Percentiles rank a stretch among this genome's conserved stretches.
Evolutionary conservation across 2,113 vertebrate genomes (phyloP).

Genomic region (Anser brachyrhynchus): DNA sequence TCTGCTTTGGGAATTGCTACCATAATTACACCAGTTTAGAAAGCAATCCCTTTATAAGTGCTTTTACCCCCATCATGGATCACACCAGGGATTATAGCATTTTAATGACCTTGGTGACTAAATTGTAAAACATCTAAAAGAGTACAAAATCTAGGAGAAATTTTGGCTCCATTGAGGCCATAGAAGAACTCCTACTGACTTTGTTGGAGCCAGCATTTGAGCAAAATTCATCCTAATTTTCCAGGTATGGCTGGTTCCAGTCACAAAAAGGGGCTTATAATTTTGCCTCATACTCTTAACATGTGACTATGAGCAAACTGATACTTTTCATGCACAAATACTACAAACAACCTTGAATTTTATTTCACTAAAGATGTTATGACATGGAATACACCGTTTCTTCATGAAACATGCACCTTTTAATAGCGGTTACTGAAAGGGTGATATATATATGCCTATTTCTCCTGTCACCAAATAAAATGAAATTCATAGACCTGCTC

Average conservation of each 20-base stretch:
- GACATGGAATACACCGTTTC: neutral
- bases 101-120: conserved; percentile 39
- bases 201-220: neutral
- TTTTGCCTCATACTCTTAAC: neutral
- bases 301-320: neutral
- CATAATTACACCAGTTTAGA: conserved; percentile 46
- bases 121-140: neutral
- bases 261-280: neutral
- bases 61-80: conserved; percentile 11
- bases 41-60: conserved; percentile 57
- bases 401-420: conserved; percentile 18
- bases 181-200: neutral
- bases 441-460: conserved; percentile 15
- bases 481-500: conserved; percentile 50
- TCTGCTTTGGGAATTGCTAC: conserved; percentile 30
- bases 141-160: conserved; percentile 1
- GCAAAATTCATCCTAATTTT: conserved; percentile 45
- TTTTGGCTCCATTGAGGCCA: conserved; percentile 7
- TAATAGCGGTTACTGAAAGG: conserved; percentile 31
- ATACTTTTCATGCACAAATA: neutral
- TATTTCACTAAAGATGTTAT: conserved; percentile 3
- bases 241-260: neutral
- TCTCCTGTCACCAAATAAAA: conserved; percentile 43
- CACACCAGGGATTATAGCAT: conserved; percentile 23
- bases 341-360: neutral